Evolutionary conservation across 2,888 invertebrate species (phyloP), one percentile per base, ranked within the genome.

Genomic region (Apotomis betuletana): DNA sequence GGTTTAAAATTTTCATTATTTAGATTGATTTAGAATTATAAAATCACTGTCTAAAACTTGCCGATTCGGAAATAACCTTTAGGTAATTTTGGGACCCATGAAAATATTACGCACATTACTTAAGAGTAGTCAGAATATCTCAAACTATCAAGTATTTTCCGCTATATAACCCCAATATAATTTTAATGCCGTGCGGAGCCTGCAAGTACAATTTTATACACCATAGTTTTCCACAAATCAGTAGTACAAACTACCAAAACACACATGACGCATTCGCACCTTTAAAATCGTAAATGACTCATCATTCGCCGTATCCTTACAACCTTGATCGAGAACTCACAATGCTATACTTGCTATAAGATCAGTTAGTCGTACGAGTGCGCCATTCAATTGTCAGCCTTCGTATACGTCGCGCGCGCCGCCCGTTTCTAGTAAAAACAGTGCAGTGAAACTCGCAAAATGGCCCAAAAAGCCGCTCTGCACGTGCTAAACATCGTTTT

Each of bases 361-460:
- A 82, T 80, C 74, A 67, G 73, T 71, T 41, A 68, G 15, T 44
- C 58, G 71, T 71, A 59, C 51, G 57, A 62, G 74, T 75, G 86
- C 88, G 87, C 87, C 85, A 88, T 88, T 88, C 82, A 81, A 87
- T 88, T 85, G 79, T 77, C 27, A 58, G 55, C 57, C 88, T 84
- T 78, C 77, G 71, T 70, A 69, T 76, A 76, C 74, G 77, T 77
- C 79, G 74, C 72, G 75, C 80, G 74, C 75, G 76, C 63, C 74
- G 73, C 27, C 13, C 41, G 8, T 41, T 54, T 15, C 12, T 27
- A 54, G 55, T 64, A 49, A n/a, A 67, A 67, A 55, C 58, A 67
- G 67, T 67, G 67, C 15, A 54, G 54, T 44, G 55, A 59, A 44
- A 51, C 27, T 15, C 44, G 15, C 12, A 72, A 67, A 58, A 72